These are phyloP conservation scores for Artibeus jamaicensis DNA, from an alignment of 2,797 vertebrate genomes.

Conservation along the genomic window DNA sequence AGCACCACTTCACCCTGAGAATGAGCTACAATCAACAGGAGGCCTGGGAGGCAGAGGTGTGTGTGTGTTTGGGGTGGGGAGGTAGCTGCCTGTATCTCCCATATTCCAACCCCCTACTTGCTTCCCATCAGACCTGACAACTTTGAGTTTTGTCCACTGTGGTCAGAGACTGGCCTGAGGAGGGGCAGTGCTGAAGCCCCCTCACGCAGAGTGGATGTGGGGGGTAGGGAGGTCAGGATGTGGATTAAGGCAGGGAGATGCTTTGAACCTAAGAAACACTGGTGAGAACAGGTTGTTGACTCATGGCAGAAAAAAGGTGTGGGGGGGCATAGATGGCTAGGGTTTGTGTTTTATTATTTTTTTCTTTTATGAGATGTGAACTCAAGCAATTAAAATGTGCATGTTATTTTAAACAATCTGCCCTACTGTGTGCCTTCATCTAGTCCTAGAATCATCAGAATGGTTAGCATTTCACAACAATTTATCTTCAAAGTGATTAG, in stretches of 20 bases:
- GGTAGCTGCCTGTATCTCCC: neutral
- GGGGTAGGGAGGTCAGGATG: neutral
- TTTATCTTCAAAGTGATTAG: conserved; percentile 6
- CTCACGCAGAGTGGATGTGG: neutral
- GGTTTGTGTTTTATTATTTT: neutral
- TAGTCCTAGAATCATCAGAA: neutral
- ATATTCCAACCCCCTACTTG: neutral
- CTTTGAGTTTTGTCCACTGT: neutral
- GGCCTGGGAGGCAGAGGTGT: neutral
- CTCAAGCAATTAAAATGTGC: conserved; percentile 64
- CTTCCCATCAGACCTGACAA: neutral
- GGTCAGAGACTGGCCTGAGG: neutral
- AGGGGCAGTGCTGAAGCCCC: neutral
- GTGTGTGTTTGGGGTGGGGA: neutral
- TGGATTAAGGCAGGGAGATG: conserved; percentile 50
- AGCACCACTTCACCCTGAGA: neutral
- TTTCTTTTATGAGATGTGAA: conserved; percentile 70
- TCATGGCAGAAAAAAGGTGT: conserved; percentile 48
- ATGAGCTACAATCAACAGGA: neutral
- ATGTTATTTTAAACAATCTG: conserved; percentile 31
- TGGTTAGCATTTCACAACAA: neutral
- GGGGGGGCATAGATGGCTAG: neutral
- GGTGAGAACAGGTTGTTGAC: conserved; percentile 72
- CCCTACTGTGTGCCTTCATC: neutral
- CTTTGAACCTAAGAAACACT: conserved; percentile 70